Conservation (phyloP, 2,888 invertebrate species). For the Drosophila austrosaltans region DNA sequence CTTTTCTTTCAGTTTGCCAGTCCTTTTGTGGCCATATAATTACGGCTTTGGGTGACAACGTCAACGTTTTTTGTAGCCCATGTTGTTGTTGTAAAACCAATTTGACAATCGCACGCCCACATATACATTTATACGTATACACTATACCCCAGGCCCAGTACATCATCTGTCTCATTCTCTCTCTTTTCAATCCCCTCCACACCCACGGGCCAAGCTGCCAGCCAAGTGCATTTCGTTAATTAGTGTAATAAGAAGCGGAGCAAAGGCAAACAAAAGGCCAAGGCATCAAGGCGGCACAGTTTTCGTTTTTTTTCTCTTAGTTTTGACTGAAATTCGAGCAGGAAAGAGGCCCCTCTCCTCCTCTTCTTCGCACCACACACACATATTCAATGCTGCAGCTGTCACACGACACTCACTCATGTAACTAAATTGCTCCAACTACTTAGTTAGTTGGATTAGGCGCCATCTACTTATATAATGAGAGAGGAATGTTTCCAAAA, state of each 20-base stretch:
- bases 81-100: slow-evolving; percentile 45
- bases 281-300: slow-evolving; percentile 27
- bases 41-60: slow-evolving; percentile 53
- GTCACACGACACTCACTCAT: slow-evolving; percentile 20
- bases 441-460: slow-evolving; percentile 22
- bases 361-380: slow-evolving; percentile 32
- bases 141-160: not conserved
- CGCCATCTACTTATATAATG: slow-evolving; percentile 24
- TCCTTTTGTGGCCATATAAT: slow-evolving; percentile 49
- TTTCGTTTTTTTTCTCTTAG: slow-evolving; percentile 1
- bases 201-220: slow-evolving; percentile 15
- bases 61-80: slow-evolving; percentile 37
- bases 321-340: slow-evolving; percentile 47
- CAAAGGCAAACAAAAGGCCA: slow-evolving; percentile 50
- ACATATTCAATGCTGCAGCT: slow-evolving; percentile 24
- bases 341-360: not conserved
- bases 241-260: slow-evolving; percentile 60
- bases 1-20: slow-evolving; percentile 2
- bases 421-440: slow-evolving; percentile 34
- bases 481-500: slow-evolving; percentile 11
- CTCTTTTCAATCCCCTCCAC: not conserved
- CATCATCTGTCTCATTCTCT: slow-evolving; percentile 3
- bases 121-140: slow-evolving; percentile 8
- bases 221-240: slow-evolving; percentile 78
- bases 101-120: slow-evolving; percentile 56